Percentiles rank a stretch among this genome's conserved stretches.
These are phyloP conservation scores for Thaumatotibia leucotreta DNA, from an alignment of 1,140 invertebrate species.

Conservation along the genomic window DNA sequence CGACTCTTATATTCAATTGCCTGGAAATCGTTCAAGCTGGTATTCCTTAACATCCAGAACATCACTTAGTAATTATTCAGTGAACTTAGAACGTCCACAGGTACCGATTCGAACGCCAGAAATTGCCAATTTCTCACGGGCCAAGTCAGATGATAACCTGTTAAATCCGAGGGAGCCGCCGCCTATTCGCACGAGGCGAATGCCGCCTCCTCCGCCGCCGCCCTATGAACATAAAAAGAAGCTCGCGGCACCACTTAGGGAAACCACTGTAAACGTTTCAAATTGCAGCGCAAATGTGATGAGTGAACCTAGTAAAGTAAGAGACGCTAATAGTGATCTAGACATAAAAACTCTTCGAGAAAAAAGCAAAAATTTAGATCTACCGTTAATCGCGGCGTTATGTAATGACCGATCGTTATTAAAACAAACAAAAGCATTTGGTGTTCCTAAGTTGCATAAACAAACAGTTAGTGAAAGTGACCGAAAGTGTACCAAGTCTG, in stretches of 20 bases:
- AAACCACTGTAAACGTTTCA: slow-evolving; percentile 42
- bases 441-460: slow-evolving; percentile 81
- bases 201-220: slow-evolving; percentile 86
- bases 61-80: slow-evolving; percentile 75
- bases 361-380: slow-evolving; percentile 90
- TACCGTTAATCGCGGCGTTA: slow-evolving; percentile 91
- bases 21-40: slow-evolving; percentile 75
- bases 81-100: slow-evolving; percentile 77
- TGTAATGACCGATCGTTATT: slow-evolving; percentile 92
- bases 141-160: slow-evolving; percentile 87
- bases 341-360: slow-evolving; percentile 89
- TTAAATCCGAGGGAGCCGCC: slow-evolving; percentile 80
- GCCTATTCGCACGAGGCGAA: slow-evolving; percentile 78
- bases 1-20: slow-evolving; percentile 81
- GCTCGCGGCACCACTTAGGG: slow-evolving; percentile 51
- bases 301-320: slow-evolving; percentile 43
- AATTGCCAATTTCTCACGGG: slow-evolving; percentile 79
- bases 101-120: slow-evolving; percentile 75
- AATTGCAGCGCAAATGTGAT: slow-evolving; percentile 29
- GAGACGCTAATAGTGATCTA: slow-evolving; percentile 75
- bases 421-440: slow-evolving; percentile 90
- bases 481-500: slow-evolving; percentile 53
- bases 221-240: slow-evolving; percentile 79
- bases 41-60: slow-evolving; percentile 77
- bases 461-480: slow-evolving; percentile 64